phyloP scores from a whole-genome alignment of 2,113 vertebrate species.

The Bubo scandiacus region DNA sequence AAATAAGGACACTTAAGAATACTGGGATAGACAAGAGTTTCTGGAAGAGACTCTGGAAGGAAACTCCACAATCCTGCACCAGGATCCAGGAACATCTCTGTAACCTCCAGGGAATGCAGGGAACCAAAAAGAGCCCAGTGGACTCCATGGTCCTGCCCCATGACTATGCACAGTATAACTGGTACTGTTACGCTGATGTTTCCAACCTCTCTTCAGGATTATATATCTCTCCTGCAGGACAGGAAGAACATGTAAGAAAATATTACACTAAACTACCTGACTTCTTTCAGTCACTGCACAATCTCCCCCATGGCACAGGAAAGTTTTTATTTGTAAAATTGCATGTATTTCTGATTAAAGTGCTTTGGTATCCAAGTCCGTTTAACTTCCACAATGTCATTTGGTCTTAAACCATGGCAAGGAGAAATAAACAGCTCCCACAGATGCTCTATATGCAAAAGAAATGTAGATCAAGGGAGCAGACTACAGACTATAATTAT shows the following conservation, averaged over 20 bases:
- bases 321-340: neutral
- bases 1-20: neutral
- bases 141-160: neutral
- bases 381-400: neutral
- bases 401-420: neutral
- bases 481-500: neutral
- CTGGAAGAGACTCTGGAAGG: neutral
- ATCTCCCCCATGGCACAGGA: neutral
- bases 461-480: neutral
- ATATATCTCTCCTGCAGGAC: neutral
- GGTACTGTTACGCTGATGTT: neutral
- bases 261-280: neutral
- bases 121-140: neutral
- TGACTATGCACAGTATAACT: accelerated
- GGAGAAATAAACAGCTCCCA: neutral
- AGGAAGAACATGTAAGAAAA: neutral
- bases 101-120: neutral
- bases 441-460: neutral
- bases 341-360: neutral
- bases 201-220: neutral
- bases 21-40: neutral
- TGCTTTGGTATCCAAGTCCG: neutral
- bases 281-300: neutral
- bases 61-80: neutral
- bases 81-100: neutral